Evolutionary conservation across 2,113 vertebrate genomes (phyloP), one percentile per base, ranked within the genome.

Genomic region (Colistium nudipinnis): DNA sequence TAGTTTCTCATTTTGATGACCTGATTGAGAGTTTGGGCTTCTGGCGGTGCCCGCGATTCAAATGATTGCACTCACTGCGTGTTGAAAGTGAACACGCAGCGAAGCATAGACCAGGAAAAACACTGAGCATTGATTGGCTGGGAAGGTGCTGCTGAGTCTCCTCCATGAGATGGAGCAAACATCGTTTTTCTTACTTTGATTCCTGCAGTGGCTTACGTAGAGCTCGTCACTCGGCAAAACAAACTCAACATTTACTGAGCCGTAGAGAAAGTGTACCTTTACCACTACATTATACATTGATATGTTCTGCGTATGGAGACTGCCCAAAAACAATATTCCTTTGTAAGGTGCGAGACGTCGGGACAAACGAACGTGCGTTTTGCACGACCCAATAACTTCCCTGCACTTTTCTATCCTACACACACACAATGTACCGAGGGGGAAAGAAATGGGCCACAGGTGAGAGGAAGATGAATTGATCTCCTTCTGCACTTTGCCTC

Each of bases 11-110:
- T 52, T 64, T 53, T 51, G 33, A 78, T 76, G 54, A 59, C 17
- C 64, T 35, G 63, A 54, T 49, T 43, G 36, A 60, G 53, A 41
- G n/a, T 71, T 53, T 57, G 25, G 20, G 11, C 47, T 55, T 79
- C 2, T 47, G n/a, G 3, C 22, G 54, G 8, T 38, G 74, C 47
- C 39, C 28, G 20, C 35, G 48, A 43, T 30, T 28, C 0, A 73
- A 62, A 65, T 55, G 30, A 7, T 27, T 62, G 51, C 60, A 33
- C 56, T 47, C 19, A 7, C 39, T 38, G 62, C 20, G 59, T 56
- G 35, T 13, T 59, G n/a, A 13, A 14, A 27, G 19, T 36, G 16
- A 59, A 38, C 27, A 22, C 61, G 59, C 3, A 25, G 43, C 4
- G 35, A 0, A 49, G 27, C 27, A 24, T n/a, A 44, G 52, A 27